phyloP scores from a whole-genome alignment of 2,888 invertebrate genomes.

The Holacanthella duospinosa region DNA sequence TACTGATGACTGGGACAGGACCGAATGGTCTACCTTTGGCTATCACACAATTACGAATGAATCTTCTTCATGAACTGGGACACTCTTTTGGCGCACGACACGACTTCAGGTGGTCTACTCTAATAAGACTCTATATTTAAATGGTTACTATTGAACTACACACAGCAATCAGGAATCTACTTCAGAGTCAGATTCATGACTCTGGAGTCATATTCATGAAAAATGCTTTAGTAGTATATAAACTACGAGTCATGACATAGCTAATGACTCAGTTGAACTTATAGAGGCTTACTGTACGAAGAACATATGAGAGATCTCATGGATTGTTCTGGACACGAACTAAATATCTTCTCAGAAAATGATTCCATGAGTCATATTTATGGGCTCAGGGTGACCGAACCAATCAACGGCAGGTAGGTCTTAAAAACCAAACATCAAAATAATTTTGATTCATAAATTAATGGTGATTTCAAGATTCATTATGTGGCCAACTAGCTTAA shows the following conservation, averaged over 20 bases:
- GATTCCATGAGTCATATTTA: not conserved
- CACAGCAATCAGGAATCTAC: no score
- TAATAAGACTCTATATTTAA: no score
- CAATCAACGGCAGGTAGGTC: not conserved
- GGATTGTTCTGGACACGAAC: slow-evolving; percentile 1
- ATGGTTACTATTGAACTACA: no score
- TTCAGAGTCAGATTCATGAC: no score
- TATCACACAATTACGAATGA: not conserved
- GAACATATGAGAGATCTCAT: not conserved
- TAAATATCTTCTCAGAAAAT: not conserved
- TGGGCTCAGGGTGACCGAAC: not conserved
- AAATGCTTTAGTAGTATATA: no score
- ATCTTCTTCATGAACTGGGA: not conserved
- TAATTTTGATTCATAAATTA: not conserved
- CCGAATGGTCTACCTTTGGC: not conserved
- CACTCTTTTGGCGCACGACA: not conserved
- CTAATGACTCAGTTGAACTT: no score
- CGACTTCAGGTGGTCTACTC: not conserved
- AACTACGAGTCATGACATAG: no score
- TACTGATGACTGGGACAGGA: not conserved
- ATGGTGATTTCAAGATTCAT: not conserved
- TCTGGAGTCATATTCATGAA: no score
- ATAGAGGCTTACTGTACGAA: no score
- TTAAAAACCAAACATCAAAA: not conserved
- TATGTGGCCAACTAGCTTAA: not conserved